These are phyloP conservation scores for Oscheius sp. DNA, from an alignment of 2,888 invertebrate species.

Conservation along the genomic window DNA sequence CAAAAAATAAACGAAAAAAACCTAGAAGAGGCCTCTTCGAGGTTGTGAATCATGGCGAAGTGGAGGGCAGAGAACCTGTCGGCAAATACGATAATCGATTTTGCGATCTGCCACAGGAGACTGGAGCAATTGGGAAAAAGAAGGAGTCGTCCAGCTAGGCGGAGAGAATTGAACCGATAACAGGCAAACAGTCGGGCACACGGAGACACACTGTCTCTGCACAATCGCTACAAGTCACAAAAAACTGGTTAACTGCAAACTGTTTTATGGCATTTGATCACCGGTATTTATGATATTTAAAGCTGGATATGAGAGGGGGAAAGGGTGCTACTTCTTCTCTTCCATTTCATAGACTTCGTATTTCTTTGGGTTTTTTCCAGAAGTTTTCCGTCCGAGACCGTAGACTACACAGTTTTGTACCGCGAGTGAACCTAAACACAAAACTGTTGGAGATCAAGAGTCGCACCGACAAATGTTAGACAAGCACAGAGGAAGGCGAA, in stretches of 20 bases:
- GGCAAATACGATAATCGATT: not conserved
- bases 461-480: constrained; percentile 28
- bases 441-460: not conserved
- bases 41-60: not conserved
- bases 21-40: not conserved
- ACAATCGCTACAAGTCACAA: not conserved
- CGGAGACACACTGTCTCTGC: not conserved
- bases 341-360: constrained; percentile 25
- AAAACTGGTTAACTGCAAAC: not conserved
- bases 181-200: constrained; percentile 6
- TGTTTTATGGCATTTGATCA: not conserved
- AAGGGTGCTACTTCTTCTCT: not conserved
- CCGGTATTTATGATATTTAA: not conserved
- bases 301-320: not conserved
- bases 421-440: constrained; percentile 11
- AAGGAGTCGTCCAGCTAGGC: too few relatives aligned
- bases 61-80: not conserved
- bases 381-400: constrained; percentile 19
- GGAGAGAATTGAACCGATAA: too few relatives aligned
- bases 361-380: not conserved
- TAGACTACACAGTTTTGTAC: constrained; percentile 30
- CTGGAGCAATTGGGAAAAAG: too few relatives aligned
- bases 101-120: too few relatives aligned
- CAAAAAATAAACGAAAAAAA: not conserved
- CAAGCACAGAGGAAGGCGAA: constrained; percentile 23